Evolutionary conservation across 2,113 vertebrate species (phyloP), one percentile per base, ranked within the genome.

Genomic region (Ptilonorhynchus violaceus): DNA sequence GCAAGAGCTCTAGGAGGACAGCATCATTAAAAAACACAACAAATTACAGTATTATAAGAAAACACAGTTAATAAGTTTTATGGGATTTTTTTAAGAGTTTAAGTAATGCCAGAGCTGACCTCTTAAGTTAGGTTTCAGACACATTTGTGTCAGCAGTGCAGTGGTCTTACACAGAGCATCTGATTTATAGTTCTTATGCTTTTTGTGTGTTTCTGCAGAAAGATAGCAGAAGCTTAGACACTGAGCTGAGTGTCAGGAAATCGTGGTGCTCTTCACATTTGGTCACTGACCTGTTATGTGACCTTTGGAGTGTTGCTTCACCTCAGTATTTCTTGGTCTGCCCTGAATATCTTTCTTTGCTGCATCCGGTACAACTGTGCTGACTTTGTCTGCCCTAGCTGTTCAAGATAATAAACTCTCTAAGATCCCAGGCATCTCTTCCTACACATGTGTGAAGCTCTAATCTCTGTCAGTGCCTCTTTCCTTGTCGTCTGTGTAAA

Each of bases 251-350:
- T 50, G 22, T 63, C 53, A 63, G 70, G 27, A 90, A 75, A 33
- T 74, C 33, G 13, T 67, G 44, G n/a, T 81, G 47, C 46, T 92
- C 49, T 91, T 94, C 55, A 49, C 59, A 46, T 72, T 75, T 85
- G 41, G 41, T 94, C 62, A 23, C 81, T 96, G 93, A 94, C 87
- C 85, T 85, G 58, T 39, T 83, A 0, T 25, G 27, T 93, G 74
- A 96, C 91, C 94, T 93, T 82, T 69, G 58, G 58, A 94, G 42
- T 62, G 74, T 70, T 96, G 74, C 55, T 96, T 96, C 89, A 85
- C 88, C 82, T 94, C 72, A 28, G 74, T 59, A 68, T 87, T 96
- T 92, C 74, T 78, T 76, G 62, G 46, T 76, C 62, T 92, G 70
- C 81, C 88, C 88, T 76, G 70, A 92, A 76, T 79, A 83, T 55